phyloP scores from a whole-genome alignment of 1,140 invertebrate species.

The Pentalonia nigronervosa region DNA sequence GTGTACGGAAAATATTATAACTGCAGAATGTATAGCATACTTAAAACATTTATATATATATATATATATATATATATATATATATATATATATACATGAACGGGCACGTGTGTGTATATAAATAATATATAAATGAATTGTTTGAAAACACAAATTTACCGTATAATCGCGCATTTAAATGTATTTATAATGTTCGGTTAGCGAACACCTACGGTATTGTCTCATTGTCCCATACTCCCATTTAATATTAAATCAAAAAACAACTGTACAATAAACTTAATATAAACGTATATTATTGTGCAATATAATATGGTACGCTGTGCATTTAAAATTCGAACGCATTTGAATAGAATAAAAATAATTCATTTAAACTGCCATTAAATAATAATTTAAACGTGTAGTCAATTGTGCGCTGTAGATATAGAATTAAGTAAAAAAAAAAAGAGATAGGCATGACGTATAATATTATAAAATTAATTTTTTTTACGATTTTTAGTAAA shows the following conservation, averaged over 20 bases:
- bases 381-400: background rate
- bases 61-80: background rate
- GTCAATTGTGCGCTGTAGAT: background rate
- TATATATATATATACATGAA: too few species aligned
- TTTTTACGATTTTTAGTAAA: background rate
- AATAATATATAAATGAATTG: constrained; percentile 11
- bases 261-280: background rate
- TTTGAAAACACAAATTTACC: constrained; percentile 29
- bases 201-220: constrained; percentile 34
- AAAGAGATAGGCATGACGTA: background rate
- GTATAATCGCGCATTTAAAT: constrained; percentile 34
- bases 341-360: constrained; percentile 9
- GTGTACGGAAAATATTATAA: background rate
- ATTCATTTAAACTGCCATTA: background rate
- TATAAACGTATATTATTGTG: background rate
- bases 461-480: background rate
- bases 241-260: constrained; percentile 33
- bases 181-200: constrained; percentile 34
- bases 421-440: background rate
- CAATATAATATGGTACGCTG: background rate
- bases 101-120: background rate
- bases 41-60: background rate
- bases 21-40: background rate
- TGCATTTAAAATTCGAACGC: background rate
- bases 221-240: constrained; percentile 31